Evolutionary conservation across 2,797 vertebrate species (phyloP).

Genomic region (Poeciliopsis paucimaculata): DNA sequence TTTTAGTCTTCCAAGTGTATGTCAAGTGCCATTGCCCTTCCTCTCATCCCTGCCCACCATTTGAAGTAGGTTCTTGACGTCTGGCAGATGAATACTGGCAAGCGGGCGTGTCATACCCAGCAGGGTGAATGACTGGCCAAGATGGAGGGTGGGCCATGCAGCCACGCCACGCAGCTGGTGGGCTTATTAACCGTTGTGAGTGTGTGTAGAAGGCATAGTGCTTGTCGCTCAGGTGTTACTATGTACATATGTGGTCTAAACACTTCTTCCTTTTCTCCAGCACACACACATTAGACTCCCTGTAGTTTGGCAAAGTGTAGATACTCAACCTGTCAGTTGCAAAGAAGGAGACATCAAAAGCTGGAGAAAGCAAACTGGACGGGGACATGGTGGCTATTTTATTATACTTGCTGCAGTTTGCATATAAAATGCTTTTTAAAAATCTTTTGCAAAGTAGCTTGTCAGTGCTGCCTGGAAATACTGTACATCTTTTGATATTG

Average conservation of each 20-base stretch:
- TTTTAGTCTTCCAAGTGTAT: conserved; percentile 22
- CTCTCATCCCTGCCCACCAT: conserved; percentile 32
- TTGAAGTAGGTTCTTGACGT: conserved; percentile 90
- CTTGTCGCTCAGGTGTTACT: conserved; percentile 63
- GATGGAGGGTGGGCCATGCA: conserved; percentile 64
- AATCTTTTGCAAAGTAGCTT: conserved; percentile 31
- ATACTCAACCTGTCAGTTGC: conserved; percentile 60
- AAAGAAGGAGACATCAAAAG: conserved; percentile 42
- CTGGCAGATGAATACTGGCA: conserved; percentile 90
- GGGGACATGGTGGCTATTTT: conserved; percentile 42
- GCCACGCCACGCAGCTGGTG: conserved; percentile 60
- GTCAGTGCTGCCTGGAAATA: conserved; percentile 13
- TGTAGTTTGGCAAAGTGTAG: conserved; percentile 50
- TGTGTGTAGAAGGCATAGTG: conserved; percentile 11
- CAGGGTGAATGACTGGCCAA: conserved; percentile 89
- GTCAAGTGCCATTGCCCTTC: conserved; percentile 36
- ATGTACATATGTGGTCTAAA: conserved; percentile 68
- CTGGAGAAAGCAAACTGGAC: conserved; percentile 50
- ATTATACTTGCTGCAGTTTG: conserved; percentile 47
- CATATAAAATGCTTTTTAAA: conserved; percentile 50
- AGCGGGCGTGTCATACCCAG: conserved; percentile 90
- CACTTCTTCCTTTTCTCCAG: conserved; percentile 45
- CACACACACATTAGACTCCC: conserved; percentile 60
- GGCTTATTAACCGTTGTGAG: conserved; percentile 60
- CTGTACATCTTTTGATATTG: conserved; percentile 11